Percentiles rank a stretch among this genome's conserved stretches.
Conservation (phyloP, 2,113 vertebrate genomes). For the Oncorhynchus mykiss region DNA sequence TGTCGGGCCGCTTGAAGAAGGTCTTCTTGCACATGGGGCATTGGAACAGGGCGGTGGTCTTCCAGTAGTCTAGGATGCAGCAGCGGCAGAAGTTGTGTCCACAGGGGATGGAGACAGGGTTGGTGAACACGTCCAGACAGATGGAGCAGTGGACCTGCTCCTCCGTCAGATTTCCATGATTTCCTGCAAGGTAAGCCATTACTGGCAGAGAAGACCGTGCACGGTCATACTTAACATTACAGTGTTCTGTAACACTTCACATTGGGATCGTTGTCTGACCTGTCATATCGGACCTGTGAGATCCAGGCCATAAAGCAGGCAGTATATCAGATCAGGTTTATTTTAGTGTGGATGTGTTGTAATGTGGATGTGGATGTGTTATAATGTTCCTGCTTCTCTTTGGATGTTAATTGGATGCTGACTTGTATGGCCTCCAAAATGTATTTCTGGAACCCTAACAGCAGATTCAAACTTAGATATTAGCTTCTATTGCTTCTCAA, state of each 20-base stretch:
- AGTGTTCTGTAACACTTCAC: neutral
- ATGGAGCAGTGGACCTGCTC: conserved; percentile 82
- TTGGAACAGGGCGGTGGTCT: conserved; percentile 66
- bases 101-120: conserved; percentile 78
- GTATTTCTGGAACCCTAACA: too few relatives aligned
- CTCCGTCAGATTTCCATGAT: conserved; percentile 70
- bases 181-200: conserved; percentile 71
- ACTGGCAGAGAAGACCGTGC: conserved; percentile 70
- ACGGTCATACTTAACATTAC: conserved; percentile 49
- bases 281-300: too few relatives aligned
- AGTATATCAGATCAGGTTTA: too few relatives aligned
- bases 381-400: neutral
- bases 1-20: conserved; percentile 72
- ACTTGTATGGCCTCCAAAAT: too few relatives aligned
- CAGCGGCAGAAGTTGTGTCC: conserved; percentile 80
- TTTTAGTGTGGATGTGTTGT: neutral
- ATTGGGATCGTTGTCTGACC: too few relatives aligned
- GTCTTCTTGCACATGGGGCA: conserved; percentile 81
- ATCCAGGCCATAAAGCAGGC: too few relatives aligned
- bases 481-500: too few relatives aligned
- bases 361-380: neutral
- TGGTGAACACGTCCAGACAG: conserved; percentile 79
- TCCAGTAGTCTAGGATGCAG: conserved; percentile 79
- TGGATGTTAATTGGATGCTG: neutral
- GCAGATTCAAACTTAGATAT: too few relatives aligned